Conservation (phyloP, 2,888 invertebrate genomes). For the Eumacrocentrus americanus region DNA sequence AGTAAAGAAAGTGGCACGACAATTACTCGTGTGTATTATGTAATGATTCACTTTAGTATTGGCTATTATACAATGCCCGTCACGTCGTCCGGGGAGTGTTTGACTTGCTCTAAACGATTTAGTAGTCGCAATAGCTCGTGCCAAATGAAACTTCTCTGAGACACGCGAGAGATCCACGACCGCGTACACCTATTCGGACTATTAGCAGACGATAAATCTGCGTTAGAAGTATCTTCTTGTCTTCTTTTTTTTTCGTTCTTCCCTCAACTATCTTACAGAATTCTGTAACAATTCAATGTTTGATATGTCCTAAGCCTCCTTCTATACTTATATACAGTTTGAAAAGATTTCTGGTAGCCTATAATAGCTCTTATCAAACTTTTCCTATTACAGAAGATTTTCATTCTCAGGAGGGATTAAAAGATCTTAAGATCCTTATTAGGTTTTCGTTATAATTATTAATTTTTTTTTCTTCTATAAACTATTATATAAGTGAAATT, state of each 20-base stretch:
- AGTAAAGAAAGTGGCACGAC: neutral
- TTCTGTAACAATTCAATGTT: neutral
- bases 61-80: neutral
- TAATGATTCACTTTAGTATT: neutral
- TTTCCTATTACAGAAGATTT: neutral
- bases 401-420: neutral
- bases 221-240: too few species aligned
- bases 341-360: neutral
- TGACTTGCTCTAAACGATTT: slow-evolving; percentile 42
- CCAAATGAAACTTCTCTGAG: slow-evolving; percentile 34
- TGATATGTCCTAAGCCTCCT: neutral
- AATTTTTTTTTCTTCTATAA: too few species aligned
- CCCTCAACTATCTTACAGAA: neutral
- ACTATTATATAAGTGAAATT: too few species aligned
- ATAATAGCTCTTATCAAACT: neutral
- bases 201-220: too few species aligned
- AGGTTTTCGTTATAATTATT: too few species aligned
- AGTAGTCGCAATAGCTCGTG: slow-evolving; percentile 38
- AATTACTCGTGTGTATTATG: neutral
- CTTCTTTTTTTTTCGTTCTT: too few species aligned
- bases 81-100: neutral
- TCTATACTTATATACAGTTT: too few species aligned
- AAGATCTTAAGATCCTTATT: neutral
- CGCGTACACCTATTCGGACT: neutral
- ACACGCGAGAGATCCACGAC: neutral